These are phyloP conservation scores for Catonia carolina DNA, from an alignment of 2,888 invertebrate genomes.

Conservation along the genomic window DNA sequence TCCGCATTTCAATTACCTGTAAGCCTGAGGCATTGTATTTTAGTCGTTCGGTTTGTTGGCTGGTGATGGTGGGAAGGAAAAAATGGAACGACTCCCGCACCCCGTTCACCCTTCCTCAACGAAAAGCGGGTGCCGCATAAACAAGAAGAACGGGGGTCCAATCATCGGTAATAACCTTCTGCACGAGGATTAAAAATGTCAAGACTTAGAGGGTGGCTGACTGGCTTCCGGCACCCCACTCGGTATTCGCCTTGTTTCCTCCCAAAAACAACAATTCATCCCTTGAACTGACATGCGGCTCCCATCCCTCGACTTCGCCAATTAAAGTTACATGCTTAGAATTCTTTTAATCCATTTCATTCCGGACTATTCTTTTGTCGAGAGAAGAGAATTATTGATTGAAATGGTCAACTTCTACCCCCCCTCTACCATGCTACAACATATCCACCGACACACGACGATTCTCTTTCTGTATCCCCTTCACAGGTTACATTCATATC, in stretches of 20 bases:
- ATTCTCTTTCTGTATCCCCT: too few species aligned
- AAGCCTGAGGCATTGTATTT: background rate
- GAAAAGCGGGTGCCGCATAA: background rate
- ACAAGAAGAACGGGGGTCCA: background rate
- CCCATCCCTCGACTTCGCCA: conserved; percentile 23
- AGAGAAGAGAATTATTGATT: conserved; percentile 9
- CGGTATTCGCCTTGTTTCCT: background rate
- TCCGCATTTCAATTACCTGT: conserved; percentile 5
- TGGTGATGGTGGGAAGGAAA: too few species aligned
- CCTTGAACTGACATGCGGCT: conserved; percentile 4
- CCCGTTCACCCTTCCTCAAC: background rate
- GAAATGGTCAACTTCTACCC: too few species aligned
- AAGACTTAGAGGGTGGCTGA: conserved; percentile 6
- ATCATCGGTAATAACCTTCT: conserved; percentile 7
- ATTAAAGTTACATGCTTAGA: conserved; percentile 25
- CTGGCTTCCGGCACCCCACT: background rate
- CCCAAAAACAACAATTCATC: conserved; percentile 24
- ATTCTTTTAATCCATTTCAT: conserved; percentile 25
- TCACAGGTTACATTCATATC: too few species aligned
- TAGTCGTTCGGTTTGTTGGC: too few species aligned
- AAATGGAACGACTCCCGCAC: background rate
- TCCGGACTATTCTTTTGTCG: conserved; percentile 18
- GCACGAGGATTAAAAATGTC: conserved; percentile 11
- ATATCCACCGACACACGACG: too few species aligned
- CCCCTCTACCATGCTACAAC: too few species aligned